These are phyloP conservation scores for Sebastes diploproa DNA, from an alignment of 2,797 vertebrate genomes.

Conservation along the genomic window DNA sequence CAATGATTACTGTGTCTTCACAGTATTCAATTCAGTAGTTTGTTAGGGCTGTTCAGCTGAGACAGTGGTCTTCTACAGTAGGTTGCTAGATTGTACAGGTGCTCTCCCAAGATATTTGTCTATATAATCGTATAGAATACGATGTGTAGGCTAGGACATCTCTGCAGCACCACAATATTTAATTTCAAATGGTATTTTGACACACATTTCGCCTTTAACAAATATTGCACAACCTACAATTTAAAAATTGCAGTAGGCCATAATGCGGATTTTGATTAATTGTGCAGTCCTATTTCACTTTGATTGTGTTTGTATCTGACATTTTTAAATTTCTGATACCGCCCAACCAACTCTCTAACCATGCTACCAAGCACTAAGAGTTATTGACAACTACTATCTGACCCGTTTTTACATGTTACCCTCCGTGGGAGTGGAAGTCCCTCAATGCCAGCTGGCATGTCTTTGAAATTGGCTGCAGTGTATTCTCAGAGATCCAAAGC, in stretches of 20 bases:
- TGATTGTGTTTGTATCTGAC: background rate
- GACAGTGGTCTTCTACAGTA: background rate
- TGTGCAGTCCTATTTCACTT: background rate
- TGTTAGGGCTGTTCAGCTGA: background rate
- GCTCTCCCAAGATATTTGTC: background rate
- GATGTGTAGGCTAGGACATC: no score
- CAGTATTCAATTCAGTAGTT: background rate
- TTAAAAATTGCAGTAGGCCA: background rate
- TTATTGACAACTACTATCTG: background rate
- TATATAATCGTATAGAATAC: no score
- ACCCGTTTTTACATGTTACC: background rate
- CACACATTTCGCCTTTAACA: no score
- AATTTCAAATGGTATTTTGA: no score
- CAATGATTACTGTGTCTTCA: background rate
- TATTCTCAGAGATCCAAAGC: slow-evolving; percentile 30
- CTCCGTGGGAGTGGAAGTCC: background rate
- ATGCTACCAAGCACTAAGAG: background rate
- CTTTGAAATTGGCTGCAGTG: slow-evolving; percentile 3
- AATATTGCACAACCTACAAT: no score
- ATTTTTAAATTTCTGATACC: background rate
- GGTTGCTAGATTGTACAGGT: background rate
- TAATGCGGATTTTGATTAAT: no score
- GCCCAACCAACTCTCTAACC: background rate
- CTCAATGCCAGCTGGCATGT: background rate
- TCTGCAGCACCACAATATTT: no score